Conservation (phyloP, 2,797 vertebrate species). For the Notoglanidium macrostoma region DNA sequence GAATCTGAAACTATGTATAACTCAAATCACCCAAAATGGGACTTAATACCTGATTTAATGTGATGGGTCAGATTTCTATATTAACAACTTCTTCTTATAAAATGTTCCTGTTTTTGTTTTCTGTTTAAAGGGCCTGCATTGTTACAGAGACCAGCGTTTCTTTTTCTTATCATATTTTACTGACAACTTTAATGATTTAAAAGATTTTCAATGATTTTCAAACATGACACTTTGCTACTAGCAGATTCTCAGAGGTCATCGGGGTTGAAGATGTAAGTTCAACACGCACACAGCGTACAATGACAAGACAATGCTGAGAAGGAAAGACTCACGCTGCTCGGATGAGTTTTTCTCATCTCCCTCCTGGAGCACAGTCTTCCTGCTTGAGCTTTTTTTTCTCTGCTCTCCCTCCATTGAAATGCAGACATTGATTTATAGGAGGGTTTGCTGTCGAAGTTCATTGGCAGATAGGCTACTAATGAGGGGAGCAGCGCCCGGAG, state of each 20-base stretch:
- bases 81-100: neutral
- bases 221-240: neutral
- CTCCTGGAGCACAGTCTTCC: conserved; percentile 12
- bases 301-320: neutral
- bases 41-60: too few species aligned
- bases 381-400: conserved; percentile 28
- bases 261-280: conserved; percentile 10
- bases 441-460: conserved; percentile 55
- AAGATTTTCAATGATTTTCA: neutral
- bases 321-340: conserved; percentile 13
- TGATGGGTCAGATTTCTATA: too few species aligned
- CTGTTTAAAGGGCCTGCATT: neutral
- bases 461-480: conserved; percentile 59
- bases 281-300: neutral
- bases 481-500: conserved; percentile 48
- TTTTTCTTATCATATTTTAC: neutral
- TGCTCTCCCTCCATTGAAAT: conserved; percentile 50
- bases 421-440: conserved; percentile 58
- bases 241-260: neutral
- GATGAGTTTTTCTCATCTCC: conserved; percentile 8
- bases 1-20: too few species aligned
- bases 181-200: neutral
- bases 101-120: neutral
- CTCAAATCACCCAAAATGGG: too few species aligned
- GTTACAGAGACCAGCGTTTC: neutral